Conservation (phyloP, 2,113 vertebrate species). For the Nibea albiflora region DNA sequence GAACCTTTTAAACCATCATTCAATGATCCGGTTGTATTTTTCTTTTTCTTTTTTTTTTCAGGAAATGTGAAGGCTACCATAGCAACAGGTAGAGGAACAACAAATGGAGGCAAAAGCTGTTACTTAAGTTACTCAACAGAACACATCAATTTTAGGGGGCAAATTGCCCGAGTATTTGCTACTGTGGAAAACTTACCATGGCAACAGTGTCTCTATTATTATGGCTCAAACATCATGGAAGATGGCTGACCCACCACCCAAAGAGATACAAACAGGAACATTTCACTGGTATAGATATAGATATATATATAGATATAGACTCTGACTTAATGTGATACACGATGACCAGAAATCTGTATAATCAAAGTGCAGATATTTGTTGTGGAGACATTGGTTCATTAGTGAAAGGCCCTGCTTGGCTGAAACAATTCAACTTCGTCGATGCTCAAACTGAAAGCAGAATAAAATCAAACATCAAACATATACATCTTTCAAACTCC, state of each 20-base stretch:
- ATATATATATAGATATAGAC: too few species aligned
- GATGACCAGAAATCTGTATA: not conserved
- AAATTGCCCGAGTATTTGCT: conserved; percentile 22
- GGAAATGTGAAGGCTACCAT: conserved; percentile 25
- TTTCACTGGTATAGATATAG: not conserved
- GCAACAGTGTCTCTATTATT: conserved; percentile 35
- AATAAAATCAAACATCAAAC: not conserved
- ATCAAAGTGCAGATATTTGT: not conserved
- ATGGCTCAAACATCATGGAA: not conserved
- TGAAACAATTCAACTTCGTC: not conserved
- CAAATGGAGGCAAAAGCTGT: conserved; percentile 10
- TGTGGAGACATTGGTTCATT: not conserved
- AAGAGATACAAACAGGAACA: not conserved
- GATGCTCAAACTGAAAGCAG: not conserved
- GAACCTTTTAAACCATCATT: not conserved
- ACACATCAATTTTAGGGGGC: conserved; percentile 11
- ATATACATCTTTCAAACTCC: too few species aligned
- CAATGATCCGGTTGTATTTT: not conserved
- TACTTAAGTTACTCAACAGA: conserved; percentile 3
- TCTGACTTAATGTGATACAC: not conserved
- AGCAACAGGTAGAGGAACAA: conserved; percentile 47
- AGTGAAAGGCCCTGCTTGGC: not conserved
- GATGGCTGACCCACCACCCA: not conserved
- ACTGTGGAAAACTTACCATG: conserved; percentile 31
- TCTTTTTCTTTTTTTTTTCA: not conserved